phyloP scores from a whole-genome alignment of 2,113 vertebrate species.

The Nettapus auritus region DNA sequence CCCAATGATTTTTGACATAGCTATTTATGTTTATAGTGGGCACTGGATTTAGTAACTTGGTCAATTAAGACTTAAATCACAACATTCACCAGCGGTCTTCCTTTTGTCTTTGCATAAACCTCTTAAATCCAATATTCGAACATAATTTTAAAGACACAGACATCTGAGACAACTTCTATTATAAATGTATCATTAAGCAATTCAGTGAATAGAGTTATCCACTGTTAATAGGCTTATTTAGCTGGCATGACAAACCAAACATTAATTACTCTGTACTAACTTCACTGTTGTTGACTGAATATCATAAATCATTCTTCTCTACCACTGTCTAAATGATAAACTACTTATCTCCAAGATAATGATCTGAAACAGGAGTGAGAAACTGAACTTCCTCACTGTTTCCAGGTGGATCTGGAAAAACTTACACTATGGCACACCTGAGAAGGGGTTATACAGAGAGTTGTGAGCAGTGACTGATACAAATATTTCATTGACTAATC shows the following conservation, averaged over 20 bases:
- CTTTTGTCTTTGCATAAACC: neutral
- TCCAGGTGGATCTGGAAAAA: neutral
- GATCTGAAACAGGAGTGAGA: neutral
- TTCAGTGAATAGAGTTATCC: neutral
- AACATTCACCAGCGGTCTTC: neutral
- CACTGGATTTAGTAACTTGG: neutral
- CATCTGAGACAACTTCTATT: neutral
- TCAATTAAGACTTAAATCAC: neutral
- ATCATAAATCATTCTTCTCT: neutral
- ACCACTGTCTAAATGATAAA: neutral
- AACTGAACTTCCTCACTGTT: neutral
- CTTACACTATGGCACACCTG: neutral
- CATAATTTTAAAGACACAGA: neutral
- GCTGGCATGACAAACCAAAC: fast-evolving
- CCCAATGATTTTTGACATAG: neutral
- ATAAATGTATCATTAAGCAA: neutral
- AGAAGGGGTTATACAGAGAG: neutral
- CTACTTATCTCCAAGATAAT: neutral
- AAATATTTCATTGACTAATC: neutral
- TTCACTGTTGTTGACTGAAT: neutral
- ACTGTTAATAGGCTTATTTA: neutral
- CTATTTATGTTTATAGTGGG: neutral
- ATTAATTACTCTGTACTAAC: neutral
- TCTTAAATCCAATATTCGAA: neutral
- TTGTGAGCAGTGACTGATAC: neutral